Conservation (phyloP, 2,797 vertebrate species). For the Atherinosoma microstoma region DNA sequence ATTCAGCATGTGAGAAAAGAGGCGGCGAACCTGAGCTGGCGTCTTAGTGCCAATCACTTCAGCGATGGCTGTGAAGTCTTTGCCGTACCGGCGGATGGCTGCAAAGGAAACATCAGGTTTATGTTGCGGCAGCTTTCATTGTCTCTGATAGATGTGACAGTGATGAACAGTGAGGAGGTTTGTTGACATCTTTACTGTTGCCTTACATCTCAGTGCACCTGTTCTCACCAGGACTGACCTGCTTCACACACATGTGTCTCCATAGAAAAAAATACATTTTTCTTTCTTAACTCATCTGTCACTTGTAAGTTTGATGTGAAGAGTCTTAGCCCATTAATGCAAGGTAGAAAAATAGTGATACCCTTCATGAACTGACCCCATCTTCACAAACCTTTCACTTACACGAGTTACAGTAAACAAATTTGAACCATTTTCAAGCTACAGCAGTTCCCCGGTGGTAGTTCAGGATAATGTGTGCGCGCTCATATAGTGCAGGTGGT, state of each 20-base stretch:
- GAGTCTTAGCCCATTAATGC: background rate
- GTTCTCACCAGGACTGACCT: constrained; percentile 34
- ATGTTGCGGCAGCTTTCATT: background rate
- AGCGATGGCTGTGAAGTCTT: constrained; percentile 90
- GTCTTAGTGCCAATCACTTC: constrained; percentile 94
- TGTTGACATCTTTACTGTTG: constrained; percentile 5
- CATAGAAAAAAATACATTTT: background rate
- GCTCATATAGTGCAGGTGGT: background rate
- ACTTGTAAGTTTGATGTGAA: background rate
- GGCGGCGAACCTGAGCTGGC: constrained; percentile 87
- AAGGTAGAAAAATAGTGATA: too few species aligned
- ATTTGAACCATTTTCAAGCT: background rate
- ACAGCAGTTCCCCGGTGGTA: background rate
- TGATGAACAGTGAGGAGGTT: background rate
- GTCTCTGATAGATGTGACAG: background rate
- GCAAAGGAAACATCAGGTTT: background rate
- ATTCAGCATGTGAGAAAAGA: constrained; percentile 51
- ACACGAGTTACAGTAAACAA: background rate
- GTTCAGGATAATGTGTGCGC: background rate
- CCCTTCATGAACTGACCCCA: background rate
- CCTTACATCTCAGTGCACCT: constrained; percentile 47
- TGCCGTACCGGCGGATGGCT: constrained; percentile 92
- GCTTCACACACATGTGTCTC: background rate
- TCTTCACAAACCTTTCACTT: background rate
- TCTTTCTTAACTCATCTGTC: background rate